Base-by-base conservation (phyloP, 2,797 vertebrate genomes). In the Nannoperca australis region DNA sequence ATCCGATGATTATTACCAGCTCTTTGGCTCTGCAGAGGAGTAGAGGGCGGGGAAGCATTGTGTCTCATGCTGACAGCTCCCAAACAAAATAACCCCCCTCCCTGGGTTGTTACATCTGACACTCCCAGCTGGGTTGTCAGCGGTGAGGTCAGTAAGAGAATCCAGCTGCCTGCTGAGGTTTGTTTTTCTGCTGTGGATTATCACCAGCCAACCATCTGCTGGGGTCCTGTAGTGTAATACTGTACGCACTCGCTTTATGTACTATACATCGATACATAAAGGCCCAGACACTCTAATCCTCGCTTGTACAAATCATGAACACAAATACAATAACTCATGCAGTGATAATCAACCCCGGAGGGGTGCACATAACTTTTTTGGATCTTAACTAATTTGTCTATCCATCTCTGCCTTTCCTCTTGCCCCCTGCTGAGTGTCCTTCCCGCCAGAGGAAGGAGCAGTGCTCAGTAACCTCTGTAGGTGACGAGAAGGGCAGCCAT, bases 1-100 rank as follows among this genome's bases (percentile, higher is more conserved):
- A 94, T 94, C 89, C 90, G n/a, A 58, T 93, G 93, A 94, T 94
- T 91, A 90, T 88, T 92, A 86, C 90, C 92, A 93, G 91, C 79
- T 89, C 87, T 88, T 86, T 92, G 89, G 90, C 90, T 88, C 78
- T 6, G 83, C 34, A 1, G 76, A 83, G 81, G 70, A 83, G 84
- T 58, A 0, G 79, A 86, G 89, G 83, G 84, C 51, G 83, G 89
- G 74, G 82, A 88, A 85, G 81, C 87, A 89, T 92, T 87, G 88
- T 88, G 90, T 92, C 89, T 91, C 89, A 91, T 81, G 83, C 92
- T 91, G 91, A 92, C 90, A 87, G 92, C 85, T 93, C 91, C 91
- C 88, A 93, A 91, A 91, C 91, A 90, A 91, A 92, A 90, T 86
- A 93, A 55, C 88, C 79, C 85, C 75, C 85, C 81, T 73, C 83